phyloP scores from a whole-genome alignment of 2,797 vertebrate genomes.

The Oreochromis grahami region DNA sequence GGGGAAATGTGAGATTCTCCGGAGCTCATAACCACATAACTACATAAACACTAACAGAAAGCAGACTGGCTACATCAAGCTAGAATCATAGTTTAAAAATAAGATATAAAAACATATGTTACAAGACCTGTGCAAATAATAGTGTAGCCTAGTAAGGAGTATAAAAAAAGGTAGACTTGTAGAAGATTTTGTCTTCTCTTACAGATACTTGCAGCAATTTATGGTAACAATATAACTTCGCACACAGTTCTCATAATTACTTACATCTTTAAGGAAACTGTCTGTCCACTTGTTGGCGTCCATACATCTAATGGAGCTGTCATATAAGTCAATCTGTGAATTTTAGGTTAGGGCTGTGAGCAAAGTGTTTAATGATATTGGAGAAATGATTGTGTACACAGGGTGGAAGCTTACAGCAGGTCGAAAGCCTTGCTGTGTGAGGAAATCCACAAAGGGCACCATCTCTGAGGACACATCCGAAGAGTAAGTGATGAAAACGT shows the following conservation, averaged over 20 bases:
- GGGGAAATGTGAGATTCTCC: background rate
- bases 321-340: constrained; percentile 84
- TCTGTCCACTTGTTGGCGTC: constrained; percentile 89
- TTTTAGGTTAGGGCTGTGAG: background rate
- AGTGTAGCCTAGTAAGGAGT: background rate
- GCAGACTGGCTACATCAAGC: background rate
- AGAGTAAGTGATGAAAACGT: constrained; percentile 90
- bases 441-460: constrained; percentile 82
- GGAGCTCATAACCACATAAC: background rate
- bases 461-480: constrained; percentile 82
- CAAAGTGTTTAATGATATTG: background rate
- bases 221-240: background rate
- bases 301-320: constrained; percentile 79
- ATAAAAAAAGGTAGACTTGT: background rate
- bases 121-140: background rate
- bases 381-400: background rate
- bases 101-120: background rate
- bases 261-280: constrained; percentile 85
- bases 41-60: background rate
- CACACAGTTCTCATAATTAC: constrained; percentile 25
- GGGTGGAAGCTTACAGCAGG: constrained; percentile 64
- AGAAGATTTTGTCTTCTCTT: background rate
- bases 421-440: constrained; percentile 84
- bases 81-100: background rate
- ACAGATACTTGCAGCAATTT: background rate